phyloP scores from a whole-genome alignment of 2,113 vertebrate species.

The Halichoerus grypus region DNA sequence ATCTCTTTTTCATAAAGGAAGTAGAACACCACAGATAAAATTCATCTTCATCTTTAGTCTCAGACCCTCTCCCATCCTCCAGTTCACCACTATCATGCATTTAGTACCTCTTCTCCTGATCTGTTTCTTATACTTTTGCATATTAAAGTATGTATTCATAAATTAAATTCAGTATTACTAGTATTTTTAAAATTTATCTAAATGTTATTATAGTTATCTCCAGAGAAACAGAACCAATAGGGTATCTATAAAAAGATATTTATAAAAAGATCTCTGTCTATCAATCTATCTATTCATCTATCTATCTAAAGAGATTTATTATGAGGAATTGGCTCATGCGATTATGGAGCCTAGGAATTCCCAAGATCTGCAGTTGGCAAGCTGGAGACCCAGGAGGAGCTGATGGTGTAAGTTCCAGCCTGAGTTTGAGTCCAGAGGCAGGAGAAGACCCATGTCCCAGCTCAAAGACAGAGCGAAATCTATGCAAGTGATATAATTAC shows the following conservation, averaged over 20 bases:
- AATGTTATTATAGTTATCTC: background rate
- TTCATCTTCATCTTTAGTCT: background rate
- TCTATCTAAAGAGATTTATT: background rate
- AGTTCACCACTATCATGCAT: background rate
- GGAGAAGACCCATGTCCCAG: background rate
- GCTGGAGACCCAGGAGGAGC: background rate
- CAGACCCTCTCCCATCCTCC: background rate
- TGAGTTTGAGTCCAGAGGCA: background rate
- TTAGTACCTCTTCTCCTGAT: background rate
- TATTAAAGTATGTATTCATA: background rate
- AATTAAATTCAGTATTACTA: constrained; percentile 6
- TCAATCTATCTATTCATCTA: background rate
- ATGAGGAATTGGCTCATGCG: background rate
- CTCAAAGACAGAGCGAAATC: background rate
- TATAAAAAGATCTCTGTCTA: background rate
- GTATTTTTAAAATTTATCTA: background rate
- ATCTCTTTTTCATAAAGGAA: constrained; percentile 15
- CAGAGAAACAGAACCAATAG: background rate
- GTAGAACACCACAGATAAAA: background rate
- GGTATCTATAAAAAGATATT: background rate
- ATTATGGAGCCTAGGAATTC: background rate
- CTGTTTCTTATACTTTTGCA: background rate
- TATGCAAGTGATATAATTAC: background rate
- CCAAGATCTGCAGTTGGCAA: background rate
- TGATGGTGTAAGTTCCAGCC: background rate